Conservation (phyloP, 1,140 invertebrate genomes). For the Melanaphis sacchari region DNA sequence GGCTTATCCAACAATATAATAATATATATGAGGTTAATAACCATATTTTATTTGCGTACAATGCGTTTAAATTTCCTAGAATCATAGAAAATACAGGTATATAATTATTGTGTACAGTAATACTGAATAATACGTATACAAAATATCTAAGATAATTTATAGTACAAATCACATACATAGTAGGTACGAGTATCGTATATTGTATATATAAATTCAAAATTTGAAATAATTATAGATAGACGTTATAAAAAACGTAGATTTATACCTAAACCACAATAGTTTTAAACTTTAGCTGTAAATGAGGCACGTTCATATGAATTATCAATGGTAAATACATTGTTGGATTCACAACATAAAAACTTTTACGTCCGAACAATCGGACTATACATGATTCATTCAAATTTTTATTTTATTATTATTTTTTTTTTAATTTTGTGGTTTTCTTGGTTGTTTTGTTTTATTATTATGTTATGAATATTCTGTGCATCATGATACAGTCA, state of each 20-base stretch:
- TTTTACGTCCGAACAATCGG: not conserved
- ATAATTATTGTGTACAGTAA: not conserved
- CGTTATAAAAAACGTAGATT: not conserved
- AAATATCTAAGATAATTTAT: not conserved
- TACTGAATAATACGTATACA: not conserved
- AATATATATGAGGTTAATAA: not conserved
- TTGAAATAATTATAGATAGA: not conserved
- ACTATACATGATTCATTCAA: not conserved
- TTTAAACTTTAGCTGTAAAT: not conserved
- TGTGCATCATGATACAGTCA: not conserved
- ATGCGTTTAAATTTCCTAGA: not conserved
- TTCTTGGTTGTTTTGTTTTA: not conserved
- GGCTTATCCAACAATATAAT: not conserved
- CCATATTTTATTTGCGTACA: not conserved
- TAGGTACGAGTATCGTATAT: not conserved
- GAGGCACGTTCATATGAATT: not conserved
- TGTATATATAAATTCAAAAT: not conserved
- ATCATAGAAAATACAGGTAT: not conserved
- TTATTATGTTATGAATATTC: not conserved
- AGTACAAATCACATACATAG: not conserved
- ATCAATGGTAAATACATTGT: not conserved
- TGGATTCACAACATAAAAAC: not conserved
- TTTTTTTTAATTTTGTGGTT: slow-evolving; percentile 14
- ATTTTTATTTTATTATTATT: not conserved
- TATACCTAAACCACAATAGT: not conserved